A percentile compares a stretch with the other conserved stretches of the same genome.
phyloP scores from a whole-genome alignment of 2,888 invertebrate species.

The Luperina nickerlii region DNA sequence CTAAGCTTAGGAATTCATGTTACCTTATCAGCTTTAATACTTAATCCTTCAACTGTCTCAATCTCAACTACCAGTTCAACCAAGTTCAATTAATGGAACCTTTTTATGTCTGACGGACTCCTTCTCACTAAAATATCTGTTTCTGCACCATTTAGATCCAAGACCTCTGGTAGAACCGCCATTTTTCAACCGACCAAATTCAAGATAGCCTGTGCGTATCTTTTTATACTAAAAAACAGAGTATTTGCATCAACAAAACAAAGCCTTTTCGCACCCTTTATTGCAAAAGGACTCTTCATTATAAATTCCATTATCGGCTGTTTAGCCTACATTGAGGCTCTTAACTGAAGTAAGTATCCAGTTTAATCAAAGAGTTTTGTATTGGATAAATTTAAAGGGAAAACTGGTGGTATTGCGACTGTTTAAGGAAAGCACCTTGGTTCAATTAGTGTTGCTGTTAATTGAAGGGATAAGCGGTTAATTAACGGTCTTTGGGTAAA shows the following conservation, averaged over 20 bases:
- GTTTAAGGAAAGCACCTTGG: not conserved
- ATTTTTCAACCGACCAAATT: not conserved
- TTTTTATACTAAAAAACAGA: not conserved
- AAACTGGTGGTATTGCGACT: not conserved
- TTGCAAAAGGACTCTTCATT: conserved; percentile 51
- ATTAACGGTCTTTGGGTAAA: not conserved
- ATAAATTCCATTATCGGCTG: conserved; percentile 65
- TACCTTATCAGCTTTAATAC: too few relatives aligned
- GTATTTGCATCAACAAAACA: not conserved
- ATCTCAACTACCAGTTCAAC: not conserved
- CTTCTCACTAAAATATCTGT: not conserved
- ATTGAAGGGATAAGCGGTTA: not conserved
- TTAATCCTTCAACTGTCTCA: not conserved
- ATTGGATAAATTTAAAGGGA: conserved; percentile 12
- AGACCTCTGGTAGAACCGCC: not conserved
- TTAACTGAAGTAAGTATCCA: conserved; percentile 28
- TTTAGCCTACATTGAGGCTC: conserved; percentile 47
- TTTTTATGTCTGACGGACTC: not conserved
- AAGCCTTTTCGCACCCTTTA: conserved; percentile 47
- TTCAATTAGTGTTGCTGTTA: not conserved
- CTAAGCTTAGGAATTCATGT: too few relatives aligned
- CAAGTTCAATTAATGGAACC: not conserved
- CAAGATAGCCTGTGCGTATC: not conserved
- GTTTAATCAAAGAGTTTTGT: conserved; percentile 10
- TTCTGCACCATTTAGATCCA: not conserved